Evolutionary conservation across 2,113 vertebrate genomes (phyloP), one percentile per base, ranked within the genome.

Genomic region (Gadus chalcogrammus): DNA sequence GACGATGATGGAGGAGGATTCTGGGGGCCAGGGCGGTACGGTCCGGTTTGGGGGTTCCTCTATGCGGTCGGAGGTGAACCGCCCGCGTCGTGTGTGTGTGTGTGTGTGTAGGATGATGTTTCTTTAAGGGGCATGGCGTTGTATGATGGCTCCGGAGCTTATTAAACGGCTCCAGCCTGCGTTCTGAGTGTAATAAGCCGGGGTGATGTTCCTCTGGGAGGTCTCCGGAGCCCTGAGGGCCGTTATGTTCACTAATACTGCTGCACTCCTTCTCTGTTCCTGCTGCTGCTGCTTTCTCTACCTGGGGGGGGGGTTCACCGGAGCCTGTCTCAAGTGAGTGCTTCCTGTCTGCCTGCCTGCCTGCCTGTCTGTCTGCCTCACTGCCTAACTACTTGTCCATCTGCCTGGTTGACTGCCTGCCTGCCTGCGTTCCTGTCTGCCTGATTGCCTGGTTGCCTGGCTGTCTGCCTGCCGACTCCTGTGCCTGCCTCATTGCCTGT

Each of bases 241-340:
- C 28, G 1, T 61, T 31, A 63, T 64, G 28, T 79, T 74, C 60
- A 67, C 42, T 70, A 58, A 63, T 78, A 28, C 42, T 79, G 58
- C 66, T 73, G 42, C 42, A 48, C 42, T 42, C 65, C 59, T 24
- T 24, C 22, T 75, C 67, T 58, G 48, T 59, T 31, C 17, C 15
- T 13, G 3, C 17, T 58, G 15, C 17, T 65, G 22, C 22, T 74
- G 74, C 24, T 55, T 60, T 13, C 59, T 70, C 67, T 52, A 69
- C 58, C 60, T 42, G 16, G 15, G 62, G 15, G 16, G 63, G 38
- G 8, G 66, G 79, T 77, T 85, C 85, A 62, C 68, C 86, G 82
- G 78, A 85, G 81, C 82, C 82, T 76, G 82, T 86, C 84, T 83
- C 86, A 90, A 88, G 85, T 87, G 84, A 88, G 85, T 76, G 86